phyloP scores from a whole-genome alignment of 2,888 invertebrate species.

The Drosophila colorata region DNA sequence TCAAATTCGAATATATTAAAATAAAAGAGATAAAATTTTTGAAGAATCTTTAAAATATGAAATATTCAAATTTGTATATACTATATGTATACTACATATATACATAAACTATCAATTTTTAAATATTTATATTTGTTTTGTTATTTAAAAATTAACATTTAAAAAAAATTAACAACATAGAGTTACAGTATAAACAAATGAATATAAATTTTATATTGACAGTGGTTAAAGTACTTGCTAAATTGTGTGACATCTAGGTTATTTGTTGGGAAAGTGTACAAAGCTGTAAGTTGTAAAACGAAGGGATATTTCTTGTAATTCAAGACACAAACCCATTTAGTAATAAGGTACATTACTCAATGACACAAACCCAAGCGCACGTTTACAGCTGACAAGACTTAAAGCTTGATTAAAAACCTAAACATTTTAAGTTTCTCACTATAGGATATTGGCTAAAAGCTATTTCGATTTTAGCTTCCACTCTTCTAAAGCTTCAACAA shows the following conservation, averaged over 20 bases:
- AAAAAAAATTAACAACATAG: too few relatives aligned
- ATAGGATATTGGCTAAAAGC: background rate
- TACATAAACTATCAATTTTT: too few relatives aligned
- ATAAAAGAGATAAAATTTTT: too few relatives aligned
- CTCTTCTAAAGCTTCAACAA: background rate
- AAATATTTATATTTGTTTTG: background rate
- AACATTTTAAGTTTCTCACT: background rate
- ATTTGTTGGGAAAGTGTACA: background rate
- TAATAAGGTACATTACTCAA: too few relatives aligned
- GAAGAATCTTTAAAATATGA: too few relatives aligned
- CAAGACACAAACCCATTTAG: too few relatives aligned
- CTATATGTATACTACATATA: too few relatives aligned
- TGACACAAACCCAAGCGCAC: background rate
- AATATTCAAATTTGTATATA: too few relatives aligned
- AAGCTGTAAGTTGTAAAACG: background rate
- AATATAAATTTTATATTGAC: background rate
- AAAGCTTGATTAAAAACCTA: background rate
- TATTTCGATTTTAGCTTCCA: too few relatives aligned
- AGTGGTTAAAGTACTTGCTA: conserved; percentile 1
- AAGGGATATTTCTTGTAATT: background rate
- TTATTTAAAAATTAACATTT: too few relatives aligned
- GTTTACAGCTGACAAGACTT: background rate
- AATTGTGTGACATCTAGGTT: background rate
- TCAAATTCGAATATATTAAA: too few relatives aligned
- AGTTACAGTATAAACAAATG: background rate